Percentiles rank a stretch among this genome's conserved stretches.
phyloP scores from a whole-genome alignment of 2,888 invertebrate genomes.

The Atrina japonica region DNA sequence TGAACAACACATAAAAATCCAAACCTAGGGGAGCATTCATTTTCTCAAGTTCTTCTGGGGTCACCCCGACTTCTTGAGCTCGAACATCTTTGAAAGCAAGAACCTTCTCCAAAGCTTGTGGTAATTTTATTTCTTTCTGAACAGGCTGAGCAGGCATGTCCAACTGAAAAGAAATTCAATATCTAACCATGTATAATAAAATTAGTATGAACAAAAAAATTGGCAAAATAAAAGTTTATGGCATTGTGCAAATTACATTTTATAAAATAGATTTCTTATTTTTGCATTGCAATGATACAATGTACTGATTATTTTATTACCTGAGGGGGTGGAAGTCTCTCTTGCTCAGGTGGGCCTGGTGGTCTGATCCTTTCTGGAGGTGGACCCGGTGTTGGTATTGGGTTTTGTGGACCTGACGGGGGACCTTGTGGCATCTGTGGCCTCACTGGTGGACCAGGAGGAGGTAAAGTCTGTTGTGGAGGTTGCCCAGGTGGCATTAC shows the following conservation, averaged over 20 bases:
- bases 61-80: conserved; percentile 88
- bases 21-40: conserved; percentile 60
- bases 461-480: conserved; percentile 27
- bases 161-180: conserved; percentile 20
- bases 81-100: conserved; percentile 93
- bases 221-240: too few relatives aligned
- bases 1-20: too few relatives aligned
- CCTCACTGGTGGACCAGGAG: conserved; percentile 17
- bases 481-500: conserved; percentile 43
- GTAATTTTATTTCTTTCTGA: conserved; percentile 82
- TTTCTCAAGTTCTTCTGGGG: conserved; percentile 67
- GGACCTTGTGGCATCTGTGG: conserved; percentile 28
- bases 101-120: conserved; percentile 94
- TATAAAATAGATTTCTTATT: too few relatives aligned
- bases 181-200: too few relatives aligned
- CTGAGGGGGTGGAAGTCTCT: conserved; percentile 44
- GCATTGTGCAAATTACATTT: too few relatives aligned
- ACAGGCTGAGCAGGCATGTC: conserved; percentile 35
- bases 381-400: conserved; percentile 19
- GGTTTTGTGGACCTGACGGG: conserved; percentile 44
- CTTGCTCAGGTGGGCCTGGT: conserved; percentile 33
- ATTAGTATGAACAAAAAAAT: too few relatives aligned
- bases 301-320: too few relatives aligned
- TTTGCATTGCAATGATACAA: too few relatives aligned
- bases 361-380: conserved; percentile 31